Base-by-base conservation (phyloP, 2,888 invertebrate genomes). In the Caenorhabditis becei region DNA sequence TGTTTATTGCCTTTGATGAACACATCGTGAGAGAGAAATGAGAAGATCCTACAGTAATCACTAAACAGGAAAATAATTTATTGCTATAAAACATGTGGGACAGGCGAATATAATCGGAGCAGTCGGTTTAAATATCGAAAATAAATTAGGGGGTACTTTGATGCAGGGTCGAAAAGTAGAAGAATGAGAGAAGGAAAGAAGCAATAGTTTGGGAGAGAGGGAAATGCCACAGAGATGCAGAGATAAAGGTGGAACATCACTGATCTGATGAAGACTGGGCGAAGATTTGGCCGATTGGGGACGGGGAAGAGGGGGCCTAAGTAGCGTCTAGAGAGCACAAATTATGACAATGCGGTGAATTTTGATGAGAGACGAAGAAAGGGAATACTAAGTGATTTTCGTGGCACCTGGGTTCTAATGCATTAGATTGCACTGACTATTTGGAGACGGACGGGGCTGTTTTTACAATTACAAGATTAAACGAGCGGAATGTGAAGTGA, bases 1-100 rank as follows among this genome's bases (percentile, higher is more conserved):
- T n/a, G 41, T 66, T 66, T 75, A 66, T 75, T 66, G 59, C 32
- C 20, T 44, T 18, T 23, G 18, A 14, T 35, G 41, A 47, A 28
- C 26, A 58, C 47, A 49, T 47, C 3, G 24, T 16, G 14, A 37
- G 23, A 20, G 26, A 16, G 35, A 32, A 41, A 37, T n/a, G 32
- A 23, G 35, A 32, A 2, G 26, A 14, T n/a, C 24, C 14, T 53
- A 59, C 20, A 18, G 3, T 16, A 20, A 14, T 10, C 11, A 23
- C 26, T 24, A 23, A 24, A 66, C 59, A 75, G 41, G 51, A 37
- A 47, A 72, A 78, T 72, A 79, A 79, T 79, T 79, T 79, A 79
- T 79, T 79, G 79, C 79, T 79, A 78, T 72, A 41, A 59, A 67
- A 69, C 54, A 49, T 37, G 44, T 41, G 56, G 37, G 23, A 16